Conservation (phyloP, 1,140 invertebrate species). For the Aphelinus certus region DNA sequence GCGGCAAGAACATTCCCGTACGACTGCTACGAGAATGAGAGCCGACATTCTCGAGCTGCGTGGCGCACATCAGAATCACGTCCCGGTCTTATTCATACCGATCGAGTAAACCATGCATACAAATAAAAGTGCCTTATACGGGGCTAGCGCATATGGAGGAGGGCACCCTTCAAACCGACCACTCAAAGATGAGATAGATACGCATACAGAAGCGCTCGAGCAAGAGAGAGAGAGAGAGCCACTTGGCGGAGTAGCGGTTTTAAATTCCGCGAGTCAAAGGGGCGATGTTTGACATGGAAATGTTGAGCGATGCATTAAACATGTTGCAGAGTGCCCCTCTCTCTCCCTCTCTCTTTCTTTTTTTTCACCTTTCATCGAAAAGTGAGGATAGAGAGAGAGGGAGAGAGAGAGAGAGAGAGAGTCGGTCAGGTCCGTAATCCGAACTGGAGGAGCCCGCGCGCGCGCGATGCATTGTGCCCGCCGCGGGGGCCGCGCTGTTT, state of each 20-base stretch:
- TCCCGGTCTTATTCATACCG: neutral
- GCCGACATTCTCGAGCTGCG: too few relatives aligned
- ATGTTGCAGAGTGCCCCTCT: constrained; percentile 54
- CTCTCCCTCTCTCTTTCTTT: constrained; percentile 38
- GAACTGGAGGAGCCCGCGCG: constrained; percentile 26
- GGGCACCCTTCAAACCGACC: neutral
- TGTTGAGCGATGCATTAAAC: constrained; percentile 66
- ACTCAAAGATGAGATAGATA: constrained; percentile 19
- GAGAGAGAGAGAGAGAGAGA: constrained; percentile 29
- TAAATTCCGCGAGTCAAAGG: constrained; percentile 65
- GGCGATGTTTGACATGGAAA: constrained; percentile 67
- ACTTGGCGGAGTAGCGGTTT: constrained; percentile 54
- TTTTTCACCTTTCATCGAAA: constrained; percentile 33
- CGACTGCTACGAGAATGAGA: too few relatives aligned
- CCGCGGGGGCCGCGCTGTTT: constrained; percentile 51
- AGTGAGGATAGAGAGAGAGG: neutral
- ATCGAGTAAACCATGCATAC: neutral
- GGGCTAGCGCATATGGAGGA: neutral
- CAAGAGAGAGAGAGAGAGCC: constrained; percentile 20
- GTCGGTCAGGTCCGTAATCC: constrained; percentile 43
- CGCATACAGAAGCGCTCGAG: neutral
- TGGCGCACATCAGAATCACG: too few relatives aligned
- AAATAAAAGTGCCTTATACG: neutral
- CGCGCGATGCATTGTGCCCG: neutral
- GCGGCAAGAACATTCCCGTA: too few relatives aligned